phyloP scores from a whole-genome alignment of 2,888 invertebrate genomes.

The Criorhina ranunculi region DNA sequence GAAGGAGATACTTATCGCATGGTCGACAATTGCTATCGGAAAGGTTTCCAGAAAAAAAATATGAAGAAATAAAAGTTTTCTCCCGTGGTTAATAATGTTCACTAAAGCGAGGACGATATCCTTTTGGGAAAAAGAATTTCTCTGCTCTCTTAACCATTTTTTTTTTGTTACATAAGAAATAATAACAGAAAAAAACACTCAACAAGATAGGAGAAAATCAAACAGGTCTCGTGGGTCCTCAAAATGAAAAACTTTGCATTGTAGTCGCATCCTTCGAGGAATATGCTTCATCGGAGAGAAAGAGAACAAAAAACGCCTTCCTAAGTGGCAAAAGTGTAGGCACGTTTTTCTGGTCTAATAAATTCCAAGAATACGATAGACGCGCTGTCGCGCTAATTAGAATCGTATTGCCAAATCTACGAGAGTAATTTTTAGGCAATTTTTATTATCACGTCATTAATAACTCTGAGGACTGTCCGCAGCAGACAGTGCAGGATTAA shows the following conservation, averaged over 20 bases:
- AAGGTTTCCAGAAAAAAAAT: neutral
- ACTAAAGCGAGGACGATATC: slow-evolving; percentile 33
- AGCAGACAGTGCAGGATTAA: neutral
- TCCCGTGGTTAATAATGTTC: slow-evolving; percentile 28
- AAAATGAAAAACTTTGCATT: slow-evolving; percentile 57
- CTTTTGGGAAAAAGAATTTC: slow-evolving; percentile 27
- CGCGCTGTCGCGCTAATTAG: slow-evolving; percentile 29
- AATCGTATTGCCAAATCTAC: neutral
- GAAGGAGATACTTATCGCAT: slow-evolving; percentile 49
- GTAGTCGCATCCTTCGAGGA: slow-evolving; percentile 46
- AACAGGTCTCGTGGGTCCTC: slow-evolving; percentile 18
- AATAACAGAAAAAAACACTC: slow-evolving; percentile 17
- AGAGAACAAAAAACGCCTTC: neutral
- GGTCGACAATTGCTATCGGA: slow-evolving; percentile 35
- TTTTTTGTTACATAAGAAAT: slow-evolving; percentile 23
- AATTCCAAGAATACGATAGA: slow-evolving; percentile 14
- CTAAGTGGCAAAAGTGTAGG: slow-evolving; percentile 2
- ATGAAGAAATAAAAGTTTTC: neutral
- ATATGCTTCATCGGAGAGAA: slow-evolving; percentile 1
- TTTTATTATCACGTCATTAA: slow-evolving; percentile 12
- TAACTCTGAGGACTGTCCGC: neutral
- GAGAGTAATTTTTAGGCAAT: slow-evolving; percentile 20
- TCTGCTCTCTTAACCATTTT: neutral
- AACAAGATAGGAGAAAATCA: slow-evolving; percentile 21
- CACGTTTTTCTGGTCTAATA: slow-evolving; percentile 59